A percentile compares a stretch with the other conserved stretches of the same genome.
Evolutionary conservation across 2,797 vertebrate genomes (phyloP).

Genomic region (Lacerta agilis): DNA sequence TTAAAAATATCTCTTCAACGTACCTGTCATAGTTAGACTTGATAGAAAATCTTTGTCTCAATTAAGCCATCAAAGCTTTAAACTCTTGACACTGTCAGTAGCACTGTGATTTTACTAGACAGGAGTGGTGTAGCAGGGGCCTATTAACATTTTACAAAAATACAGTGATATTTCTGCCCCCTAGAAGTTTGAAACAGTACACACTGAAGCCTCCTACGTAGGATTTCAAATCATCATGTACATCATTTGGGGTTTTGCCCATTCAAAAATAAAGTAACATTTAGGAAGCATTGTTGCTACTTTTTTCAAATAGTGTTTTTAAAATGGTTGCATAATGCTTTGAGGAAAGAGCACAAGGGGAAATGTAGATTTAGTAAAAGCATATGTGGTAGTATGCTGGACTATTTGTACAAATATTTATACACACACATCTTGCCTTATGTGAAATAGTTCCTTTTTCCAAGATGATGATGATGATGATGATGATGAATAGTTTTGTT

Average conservation of each 20-base stretch:
- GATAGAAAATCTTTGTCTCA: neutral
- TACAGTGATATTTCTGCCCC: neutral
- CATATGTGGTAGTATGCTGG: neutral
- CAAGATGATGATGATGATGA: neutral
- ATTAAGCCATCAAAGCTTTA: constrained; percentile 24
- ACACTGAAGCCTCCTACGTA: neutral
- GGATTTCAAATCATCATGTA: neutral
- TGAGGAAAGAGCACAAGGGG: neutral
- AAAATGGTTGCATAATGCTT: neutral
- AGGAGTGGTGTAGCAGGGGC: neutral
- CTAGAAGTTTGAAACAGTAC: neutral
- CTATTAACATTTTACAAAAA: constrained; percentile 18
- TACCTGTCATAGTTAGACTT: constrained; percentile 8
- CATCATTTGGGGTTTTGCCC: neutral
- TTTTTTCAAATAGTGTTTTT: neutral
- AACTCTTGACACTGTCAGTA: constrained; percentile 17
- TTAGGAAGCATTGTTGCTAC: neutral
- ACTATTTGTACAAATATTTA: neutral
- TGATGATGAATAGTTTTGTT: no score
- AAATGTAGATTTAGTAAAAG: neutral
- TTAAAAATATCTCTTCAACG: constrained; percentile 4
- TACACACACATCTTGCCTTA: neutral
- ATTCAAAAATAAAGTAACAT: neutral
- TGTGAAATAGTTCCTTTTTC: neutral
- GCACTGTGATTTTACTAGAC: constrained; percentile 22